phyloP scores from a whole-genome alignment of 2,797 vertebrate genomes.

The Anguilla marmorata region DNA sequence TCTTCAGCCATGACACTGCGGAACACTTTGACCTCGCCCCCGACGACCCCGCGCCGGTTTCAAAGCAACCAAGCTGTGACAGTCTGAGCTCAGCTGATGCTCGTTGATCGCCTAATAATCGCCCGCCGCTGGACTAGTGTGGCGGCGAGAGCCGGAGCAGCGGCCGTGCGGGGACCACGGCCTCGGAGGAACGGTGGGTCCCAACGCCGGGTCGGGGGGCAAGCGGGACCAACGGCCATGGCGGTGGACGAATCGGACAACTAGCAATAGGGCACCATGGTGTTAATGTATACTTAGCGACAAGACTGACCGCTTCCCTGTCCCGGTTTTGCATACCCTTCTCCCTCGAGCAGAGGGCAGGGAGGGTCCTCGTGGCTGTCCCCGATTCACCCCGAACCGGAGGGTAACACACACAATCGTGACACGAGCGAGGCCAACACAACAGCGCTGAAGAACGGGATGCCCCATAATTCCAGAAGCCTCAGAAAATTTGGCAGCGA shows the following conservation, averaged over 20 bases:
- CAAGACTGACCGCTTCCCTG: too few relatives aligned
- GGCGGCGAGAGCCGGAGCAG: not conserved
- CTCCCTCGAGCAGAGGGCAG: not conserved
- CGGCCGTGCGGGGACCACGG: not conserved
- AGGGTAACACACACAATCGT: not conserved
- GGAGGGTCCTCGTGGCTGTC: not conserved
- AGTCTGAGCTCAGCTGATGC: not conserved
- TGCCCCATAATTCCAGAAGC: not conserved
- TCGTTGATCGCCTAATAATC: not conserved
- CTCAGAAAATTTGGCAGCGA: not conserved
- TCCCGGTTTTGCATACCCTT: not conserved
- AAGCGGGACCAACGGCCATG: not conserved
- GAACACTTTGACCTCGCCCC: not conserved
- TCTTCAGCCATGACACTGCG: conserved; percentile 28
- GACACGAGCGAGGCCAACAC: not conserved
- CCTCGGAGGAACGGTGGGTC: not conserved
- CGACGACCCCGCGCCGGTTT: not conserved
- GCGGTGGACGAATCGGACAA: not conserved
- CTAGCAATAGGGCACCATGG: not conserved
- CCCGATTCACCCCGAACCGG: not conserved
- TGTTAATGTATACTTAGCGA: not conserved
- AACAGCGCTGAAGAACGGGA: not conserved
- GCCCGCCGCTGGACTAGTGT: too few relatives aligned
- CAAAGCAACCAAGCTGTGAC: not conserved
- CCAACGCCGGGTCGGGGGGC: not conserved